phyloP scores from a whole-genome alignment of 2,113 vertebrate species.

The Orycteropus afer region DNA sequence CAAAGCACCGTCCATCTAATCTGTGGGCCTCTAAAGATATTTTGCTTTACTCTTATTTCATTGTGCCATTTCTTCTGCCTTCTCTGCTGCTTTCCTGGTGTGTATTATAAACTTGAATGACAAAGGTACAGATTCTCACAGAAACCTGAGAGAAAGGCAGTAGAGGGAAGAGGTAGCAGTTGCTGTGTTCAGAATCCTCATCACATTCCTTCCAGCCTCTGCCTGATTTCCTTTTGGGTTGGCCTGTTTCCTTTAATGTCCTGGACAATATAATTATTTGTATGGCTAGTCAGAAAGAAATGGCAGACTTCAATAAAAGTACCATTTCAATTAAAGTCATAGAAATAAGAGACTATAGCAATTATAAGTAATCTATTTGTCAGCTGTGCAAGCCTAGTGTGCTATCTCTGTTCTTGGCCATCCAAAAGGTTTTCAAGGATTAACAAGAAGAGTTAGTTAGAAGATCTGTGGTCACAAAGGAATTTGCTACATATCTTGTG shows the following conservation, averaged over 20 bases:
- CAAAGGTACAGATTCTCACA: neutral
- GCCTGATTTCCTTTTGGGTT: constrained; percentile 41
- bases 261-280: constrained; percentile 33
- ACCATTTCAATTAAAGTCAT: constrained; percentile 55
- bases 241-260: constrained; percentile 55
- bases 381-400: neutral
- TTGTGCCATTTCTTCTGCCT: neutral
- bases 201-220: constrained; percentile 22
- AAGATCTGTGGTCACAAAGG: constrained; percentile 46
- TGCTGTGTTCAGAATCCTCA: neutral
- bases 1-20: too few species aligned
- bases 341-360: constrained; percentile 42
- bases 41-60: neutral
- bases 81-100: neutral
- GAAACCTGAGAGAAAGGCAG: neutral
- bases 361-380: neutral
- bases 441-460: constrained; percentile 57
- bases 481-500: constrained; percentile 71
- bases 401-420: neutral
- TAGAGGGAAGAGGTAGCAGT: neutral
- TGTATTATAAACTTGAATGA: neutral
- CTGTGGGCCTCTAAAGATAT: neutral
- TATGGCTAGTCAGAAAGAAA: constrained; percentile 45
- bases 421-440: constrained; percentile 35
- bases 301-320: constrained; percentile 49